These are phyloP conservation scores for Eulemur mongoz DNA, from an alignment of 2,797 vertebrate genomes.

Conservation along the genomic window DNA sequence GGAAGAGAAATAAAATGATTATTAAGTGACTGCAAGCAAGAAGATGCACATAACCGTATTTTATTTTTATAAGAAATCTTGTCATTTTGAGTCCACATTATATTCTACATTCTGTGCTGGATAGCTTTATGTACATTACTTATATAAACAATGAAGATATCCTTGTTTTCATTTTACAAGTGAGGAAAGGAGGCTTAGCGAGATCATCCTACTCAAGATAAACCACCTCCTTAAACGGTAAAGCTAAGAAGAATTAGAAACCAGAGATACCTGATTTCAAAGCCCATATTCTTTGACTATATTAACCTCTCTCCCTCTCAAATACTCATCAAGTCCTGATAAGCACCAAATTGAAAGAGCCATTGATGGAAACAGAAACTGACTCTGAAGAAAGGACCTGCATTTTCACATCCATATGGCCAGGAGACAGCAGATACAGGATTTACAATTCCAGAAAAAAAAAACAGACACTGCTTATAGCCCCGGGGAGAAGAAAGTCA, in stretches of 20 bases:
- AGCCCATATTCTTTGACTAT: neutral
- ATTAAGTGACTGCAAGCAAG: neutral
- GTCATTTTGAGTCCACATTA: neutral
- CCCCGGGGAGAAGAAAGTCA: neutral
- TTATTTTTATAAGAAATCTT: constrained; percentile 5
- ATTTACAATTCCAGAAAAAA: neutral
- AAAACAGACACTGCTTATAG: neutral
- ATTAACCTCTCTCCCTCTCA: neutral
- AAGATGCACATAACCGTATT: neutral
- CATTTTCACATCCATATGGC: neutral
- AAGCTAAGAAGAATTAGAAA: constrained; percentile 38
- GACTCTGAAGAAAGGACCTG: neutral
- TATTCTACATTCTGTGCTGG: neutral
- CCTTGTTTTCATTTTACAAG: constrained; percentile 1
- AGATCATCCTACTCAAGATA: neutral
- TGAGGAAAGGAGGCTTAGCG: constrained; percentile 18
- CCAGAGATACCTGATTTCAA: neutral
- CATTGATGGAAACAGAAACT: constrained; percentile 14
- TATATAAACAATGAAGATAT: constrained; percentile 20
- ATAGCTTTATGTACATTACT: constrained; percentile 16
- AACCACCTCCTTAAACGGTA: neutral
- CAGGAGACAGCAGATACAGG: neutral
- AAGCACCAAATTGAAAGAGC: neutral
- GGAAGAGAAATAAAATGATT: constrained; percentile 31
- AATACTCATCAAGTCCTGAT: neutral